Conservation (phyloP, 2,888 invertebrate species). For the Sicus ferrugineus region DNA sequence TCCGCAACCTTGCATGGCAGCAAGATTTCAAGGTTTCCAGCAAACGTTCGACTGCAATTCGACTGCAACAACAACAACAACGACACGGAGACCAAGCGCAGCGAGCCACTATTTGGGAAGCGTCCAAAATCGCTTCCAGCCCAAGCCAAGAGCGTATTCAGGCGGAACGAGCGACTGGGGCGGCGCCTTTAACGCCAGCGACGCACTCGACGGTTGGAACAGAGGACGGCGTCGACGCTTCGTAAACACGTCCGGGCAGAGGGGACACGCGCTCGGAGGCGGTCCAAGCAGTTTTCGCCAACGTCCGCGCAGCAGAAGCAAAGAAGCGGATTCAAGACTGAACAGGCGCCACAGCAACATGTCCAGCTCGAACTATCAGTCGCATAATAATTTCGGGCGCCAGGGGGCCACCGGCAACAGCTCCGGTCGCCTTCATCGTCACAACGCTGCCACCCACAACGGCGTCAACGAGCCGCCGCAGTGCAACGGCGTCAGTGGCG, state of each 20-base stretch:
- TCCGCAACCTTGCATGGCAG: constrained; percentile 25
- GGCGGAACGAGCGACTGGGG: not conserved
- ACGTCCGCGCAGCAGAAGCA: constrained; percentile 17
- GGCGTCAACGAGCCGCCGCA: constrained; percentile 35
- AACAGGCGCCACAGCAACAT: constrained; percentile 37
- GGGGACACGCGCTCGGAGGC: not conserved
- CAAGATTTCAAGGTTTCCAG: constrained; percentile 16
- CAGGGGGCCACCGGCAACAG: constrained; percentile 11
- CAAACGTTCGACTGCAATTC: constrained; percentile 9
- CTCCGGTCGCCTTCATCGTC: constrained; percentile 32
- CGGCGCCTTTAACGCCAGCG: constrained; percentile 3
- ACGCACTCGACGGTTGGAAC: not conserved
- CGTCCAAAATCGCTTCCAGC: not conserved
- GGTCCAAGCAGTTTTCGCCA: constrained; percentile 1
- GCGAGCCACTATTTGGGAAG: constrained; percentile 6
- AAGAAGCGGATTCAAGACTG: not conserved
- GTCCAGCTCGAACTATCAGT: constrained; percentile 50
- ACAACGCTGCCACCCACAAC: constrained; percentile 24
- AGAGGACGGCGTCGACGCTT: not conserved
- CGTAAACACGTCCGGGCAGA: constrained; percentile 23
- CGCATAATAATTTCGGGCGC: constrained; percentile 46
- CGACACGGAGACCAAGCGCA: not conserved
- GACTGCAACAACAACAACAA: constrained; percentile 10
- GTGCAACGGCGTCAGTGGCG: constrained; percentile 38
- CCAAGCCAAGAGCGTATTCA: not conserved